Evolutionary conservation across 2,113 vertebrate species (phyloP), one percentile per base, ranked within the genome.

Genomic region (Siniperca knerii): DNA sequence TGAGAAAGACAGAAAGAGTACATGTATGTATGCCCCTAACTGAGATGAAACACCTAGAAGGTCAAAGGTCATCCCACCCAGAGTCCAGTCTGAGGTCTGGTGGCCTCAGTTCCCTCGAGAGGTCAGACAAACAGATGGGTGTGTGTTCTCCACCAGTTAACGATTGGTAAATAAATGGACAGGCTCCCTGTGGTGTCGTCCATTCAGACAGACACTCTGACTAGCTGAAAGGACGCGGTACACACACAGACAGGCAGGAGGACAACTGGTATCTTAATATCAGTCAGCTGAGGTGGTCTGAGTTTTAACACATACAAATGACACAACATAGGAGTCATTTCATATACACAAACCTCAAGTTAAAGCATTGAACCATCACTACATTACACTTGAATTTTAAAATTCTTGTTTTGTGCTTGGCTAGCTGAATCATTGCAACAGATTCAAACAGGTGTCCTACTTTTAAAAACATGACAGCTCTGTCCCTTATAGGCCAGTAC

Each of bases 1-100:
- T 18, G 33, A 16, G n/a, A 82, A 35, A 55, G 50, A 74, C 33
- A 72, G 52, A 69, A 58, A 76, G 62, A 50, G 46, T 80, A 40
- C 68, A 69, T 70, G 54, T 79, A 57, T 66, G 69, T 88, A 76
- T 86, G 73, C 58, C 62, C 58, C 50, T 54, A 64, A 86, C 82
- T 54, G 85, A 92, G 92, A 92, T 92, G 82, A 93, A 94, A 95
- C 89, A 90, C 88, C 86, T 71, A 18, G 1, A 18, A 61, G 86
- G 81, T 90, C 81, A 93, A 79, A 88, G 90, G 85, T 90, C 89
- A 93, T 92, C 92, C 94, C 94, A 95, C 93, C 91, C 92, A 93
- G 86, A 70, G 87, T 87, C 91, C 82, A 54, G 88, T 83, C 65
- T 29, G 23, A 86, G 79, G 60, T 74, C 78, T 88, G 0, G 72